Conservation (phyloP, 2,888 invertebrate species). For the Trachelus iudaicus region DNA sequence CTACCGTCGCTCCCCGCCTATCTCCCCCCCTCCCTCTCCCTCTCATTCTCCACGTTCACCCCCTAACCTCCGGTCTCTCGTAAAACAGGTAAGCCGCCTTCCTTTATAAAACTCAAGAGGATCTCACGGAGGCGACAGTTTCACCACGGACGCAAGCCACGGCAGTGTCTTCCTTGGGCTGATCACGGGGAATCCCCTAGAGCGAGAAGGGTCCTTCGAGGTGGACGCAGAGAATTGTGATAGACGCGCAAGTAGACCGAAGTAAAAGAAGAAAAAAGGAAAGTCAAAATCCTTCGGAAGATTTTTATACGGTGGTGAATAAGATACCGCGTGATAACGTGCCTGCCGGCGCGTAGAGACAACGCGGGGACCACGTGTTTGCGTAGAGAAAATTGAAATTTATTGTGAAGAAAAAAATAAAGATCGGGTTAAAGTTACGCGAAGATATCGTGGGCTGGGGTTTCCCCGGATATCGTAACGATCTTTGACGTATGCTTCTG, state of each 20-base stretch:
- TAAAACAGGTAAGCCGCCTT: slow-evolving; percentile 25
- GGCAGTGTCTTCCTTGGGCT: not conserved
- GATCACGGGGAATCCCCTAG: not conserved
- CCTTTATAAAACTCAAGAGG: not conserved
- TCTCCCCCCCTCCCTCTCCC: no score
- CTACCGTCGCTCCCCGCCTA: not conserved
- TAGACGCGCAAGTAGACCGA: not conserved
- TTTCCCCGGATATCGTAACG: not conserved
- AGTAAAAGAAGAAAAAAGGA: not conserved
- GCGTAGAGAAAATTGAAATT: not conserved
- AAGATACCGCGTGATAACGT: not conserved
- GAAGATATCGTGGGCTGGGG: not conserved
- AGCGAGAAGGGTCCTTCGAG: not conserved
- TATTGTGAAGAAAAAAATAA: not conserved
- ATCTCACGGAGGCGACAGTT: slow-evolving; percentile 21
- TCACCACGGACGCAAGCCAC: slow-evolving; percentile 19
- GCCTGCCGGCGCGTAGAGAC: not conserved
- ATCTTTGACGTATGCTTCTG: not conserved
- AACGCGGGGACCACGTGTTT: not conserved
- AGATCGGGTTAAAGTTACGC: not conserved
- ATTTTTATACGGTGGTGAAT: not conserved
- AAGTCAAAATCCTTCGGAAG: not conserved
- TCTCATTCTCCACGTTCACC: not conserved
- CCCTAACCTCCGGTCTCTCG: slow-evolving; percentile 9
- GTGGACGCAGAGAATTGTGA: not conserved